A percentile compares a stretch with the other conserved stretches of the same genome.
Conservation (phyloP, 2,797 vertebrate species). For the Melanotaenia parkinsoni region DNA sequence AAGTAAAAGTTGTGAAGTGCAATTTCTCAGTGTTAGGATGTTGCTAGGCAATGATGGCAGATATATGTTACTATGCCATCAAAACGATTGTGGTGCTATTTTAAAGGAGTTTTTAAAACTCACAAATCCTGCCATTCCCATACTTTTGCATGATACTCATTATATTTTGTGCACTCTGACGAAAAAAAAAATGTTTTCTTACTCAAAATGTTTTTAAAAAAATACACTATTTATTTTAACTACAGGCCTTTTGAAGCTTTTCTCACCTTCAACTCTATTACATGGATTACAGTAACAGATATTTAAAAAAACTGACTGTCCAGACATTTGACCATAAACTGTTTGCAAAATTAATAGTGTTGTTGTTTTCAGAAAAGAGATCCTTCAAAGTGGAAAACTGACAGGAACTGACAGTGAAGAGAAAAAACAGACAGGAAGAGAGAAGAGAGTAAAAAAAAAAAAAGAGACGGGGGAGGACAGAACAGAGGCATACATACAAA, state of each 20-base stretch:
- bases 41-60: too few relatives aligned
- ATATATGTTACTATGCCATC: too few relatives aligned
- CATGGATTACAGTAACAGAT: background rate
- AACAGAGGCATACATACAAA: slow-evolving; percentile 67
- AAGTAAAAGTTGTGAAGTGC: too few relatives aligned
- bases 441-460: slow-evolving; percentile 34
- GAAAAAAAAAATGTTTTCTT: too few relatives aligned
- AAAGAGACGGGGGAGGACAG: slow-evolving; percentile 51
- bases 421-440: slow-evolving; percentile 42
- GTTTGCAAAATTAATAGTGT: slow-evolving; percentile 44
- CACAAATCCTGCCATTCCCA: too few relatives aligned
- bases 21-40: too few relatives aligned
- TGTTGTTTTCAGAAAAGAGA: slow-evolving; percentile 45
- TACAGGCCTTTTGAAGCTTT: background rate
- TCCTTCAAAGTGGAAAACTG: slow-evolving; percentile 50
- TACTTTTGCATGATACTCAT: too few relatives aligned
- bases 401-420: slow-evolving; percentile 59
- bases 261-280: background rate
- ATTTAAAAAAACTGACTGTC: background rate
- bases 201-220: too few relatives aligned
- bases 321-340: background rate
- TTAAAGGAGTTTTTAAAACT: too few relatives aligned
- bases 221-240: too few relatives aligned
- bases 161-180: too few relatives aligned
- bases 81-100: too few relatives aligned